phyloP scores from a whole-genome alignment of 64 coral and sea anemone genomes.

The Platygyra sinensis region DNA sequence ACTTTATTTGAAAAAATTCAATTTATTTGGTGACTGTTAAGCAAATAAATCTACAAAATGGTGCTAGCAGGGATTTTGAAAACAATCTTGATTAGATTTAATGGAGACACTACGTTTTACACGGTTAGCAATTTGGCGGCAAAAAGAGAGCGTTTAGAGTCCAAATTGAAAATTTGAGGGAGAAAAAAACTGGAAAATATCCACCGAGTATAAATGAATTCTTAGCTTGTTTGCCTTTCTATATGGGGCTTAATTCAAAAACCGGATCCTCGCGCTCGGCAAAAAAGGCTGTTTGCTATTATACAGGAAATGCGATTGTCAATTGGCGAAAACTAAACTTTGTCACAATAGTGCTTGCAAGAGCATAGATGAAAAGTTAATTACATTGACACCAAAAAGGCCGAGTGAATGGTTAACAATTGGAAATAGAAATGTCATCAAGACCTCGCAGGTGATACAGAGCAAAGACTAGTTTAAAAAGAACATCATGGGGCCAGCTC shows the following conservation, averaged over 20 bases:
- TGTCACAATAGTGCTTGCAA: conserved; percentile 78
- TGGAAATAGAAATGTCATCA: conserved; percentile 91
- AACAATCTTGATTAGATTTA: conserved; percentile 58
- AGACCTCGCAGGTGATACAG: conserved; percentile 79
- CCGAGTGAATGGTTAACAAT: conserved; percentile 90
- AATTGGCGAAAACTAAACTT: conserved; percentile 70
- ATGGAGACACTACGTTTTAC: conserved; percentile 26
- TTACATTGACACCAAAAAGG: conserved; percentile 89
- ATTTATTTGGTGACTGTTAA: conserved; percentile 86
- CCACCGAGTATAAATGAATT: conserved; percentile 51
- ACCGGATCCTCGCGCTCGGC: conserved; percentile 59
- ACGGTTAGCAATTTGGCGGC: conserved; percentile 7
- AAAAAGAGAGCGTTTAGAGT: not conserved
- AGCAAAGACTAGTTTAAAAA: conserved; percentile 72
- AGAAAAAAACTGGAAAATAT: conserved; percentile 17
- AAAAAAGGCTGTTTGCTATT: conserved; percentile 71
- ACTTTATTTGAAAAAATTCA: conserved; percentile 90
- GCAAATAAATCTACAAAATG: conserved; percentile 76
- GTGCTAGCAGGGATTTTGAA: conserved; percentile 43
- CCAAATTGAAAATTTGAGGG: conserved; percentile 61
- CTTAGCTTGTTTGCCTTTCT: conserved; percentile 59
- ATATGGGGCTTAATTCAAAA: conserved; percentile 66
- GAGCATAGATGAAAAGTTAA: conserved; percentile 89
- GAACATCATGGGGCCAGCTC: conserved; percentile 63
- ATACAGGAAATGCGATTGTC: conserved; percentile 82